Evolutionary conservation across 1,140 invertebrate genomes (phyloP).

Genomic region (Nautilus pompilius): DNA sequence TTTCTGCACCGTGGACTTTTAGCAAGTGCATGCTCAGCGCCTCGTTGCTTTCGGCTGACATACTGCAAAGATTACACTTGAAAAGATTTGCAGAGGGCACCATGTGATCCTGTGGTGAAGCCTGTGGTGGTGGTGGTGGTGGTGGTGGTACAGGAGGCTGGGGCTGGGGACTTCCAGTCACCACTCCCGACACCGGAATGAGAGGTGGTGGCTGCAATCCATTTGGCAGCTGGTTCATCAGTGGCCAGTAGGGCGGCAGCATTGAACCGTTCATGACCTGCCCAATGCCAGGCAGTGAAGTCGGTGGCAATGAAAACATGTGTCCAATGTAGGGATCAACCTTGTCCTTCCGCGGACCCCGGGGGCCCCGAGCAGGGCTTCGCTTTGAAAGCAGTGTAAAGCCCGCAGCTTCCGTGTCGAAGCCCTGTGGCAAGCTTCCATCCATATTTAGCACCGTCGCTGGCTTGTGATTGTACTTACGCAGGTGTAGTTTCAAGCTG

Average conservation of each 20-base stretch:
- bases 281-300: conserved; percentile 16
- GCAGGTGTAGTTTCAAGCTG: conserved; percentile 90
- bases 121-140: background rate
- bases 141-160: conserved; percentile 4
- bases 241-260: conserved; percentile 43
- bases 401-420: conserved; percentile 42
- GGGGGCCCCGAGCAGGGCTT: conserved; percentile 50
- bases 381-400: conserved; percentile 42
- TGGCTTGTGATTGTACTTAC: conserved; percentile 81
- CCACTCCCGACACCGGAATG: conserved; percentile 16
- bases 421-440: conserved; percentile 48
- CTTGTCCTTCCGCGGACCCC: conserved; percentile 46
- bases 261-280: conserved; percentile 27
- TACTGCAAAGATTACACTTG: conserved; percentile 57
- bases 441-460: conserved; percentile 53
- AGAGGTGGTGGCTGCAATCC: conserved; percentile 28
- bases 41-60: conserved; percentile 44
- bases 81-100: conserved; percentile 11
- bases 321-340: conserved; percentile 16
- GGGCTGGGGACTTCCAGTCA: conserved; percentile 12
- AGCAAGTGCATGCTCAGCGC: conserved; percentile 54
- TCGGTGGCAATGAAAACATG: conserved; percentile 19
- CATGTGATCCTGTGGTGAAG: background rate
- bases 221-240: conserved; percentile 33
- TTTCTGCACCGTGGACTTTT: conserved; percentile 52